A percentile compares a stretch with the other conserved stretches of the same genome.
These are phyloP conservation scores for Cyprinella venusta DNA, from an alignment of 2,797 vertebrate genomes.

Conservation along the genomic window DNA sequence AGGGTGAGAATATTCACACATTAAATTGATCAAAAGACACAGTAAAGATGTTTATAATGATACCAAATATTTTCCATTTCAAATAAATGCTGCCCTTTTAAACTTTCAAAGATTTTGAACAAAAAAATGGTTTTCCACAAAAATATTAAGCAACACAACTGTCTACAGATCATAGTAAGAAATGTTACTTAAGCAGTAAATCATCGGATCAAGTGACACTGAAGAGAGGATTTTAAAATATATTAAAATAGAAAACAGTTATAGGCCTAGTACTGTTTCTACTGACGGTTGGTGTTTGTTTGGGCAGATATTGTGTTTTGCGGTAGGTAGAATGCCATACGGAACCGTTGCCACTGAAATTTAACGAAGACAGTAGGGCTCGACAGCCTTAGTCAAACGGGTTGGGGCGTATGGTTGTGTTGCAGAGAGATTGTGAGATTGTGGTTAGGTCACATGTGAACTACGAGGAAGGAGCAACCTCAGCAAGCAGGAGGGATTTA, in stretches of 20 bases:
- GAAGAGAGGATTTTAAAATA: neutral
- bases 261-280: neutral
- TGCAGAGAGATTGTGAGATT: no score
- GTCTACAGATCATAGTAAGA: neutral
- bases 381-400: no score
- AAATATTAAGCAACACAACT: neutral
- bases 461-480: no score
- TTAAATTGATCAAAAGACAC: neutral
- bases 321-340: no score
- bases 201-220: neutral
- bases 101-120: no score
- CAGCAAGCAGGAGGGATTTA: no score
- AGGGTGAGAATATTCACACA: neutral
- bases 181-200: neutral
- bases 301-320: no score
- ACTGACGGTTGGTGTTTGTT: neutral
- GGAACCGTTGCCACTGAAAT: no score
- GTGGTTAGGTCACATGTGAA: no score
- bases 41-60: neutral
- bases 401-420: no score
- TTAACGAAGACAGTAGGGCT: no score
- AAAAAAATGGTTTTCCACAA: neutral
- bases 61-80: neutral
- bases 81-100: neutral
- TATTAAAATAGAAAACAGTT: neutral